These are phyloP conservation scores for Drosophila rellima DNA, from an alignment of 2,888 invertebrate species.

Conservation along the genomic window DNA sequence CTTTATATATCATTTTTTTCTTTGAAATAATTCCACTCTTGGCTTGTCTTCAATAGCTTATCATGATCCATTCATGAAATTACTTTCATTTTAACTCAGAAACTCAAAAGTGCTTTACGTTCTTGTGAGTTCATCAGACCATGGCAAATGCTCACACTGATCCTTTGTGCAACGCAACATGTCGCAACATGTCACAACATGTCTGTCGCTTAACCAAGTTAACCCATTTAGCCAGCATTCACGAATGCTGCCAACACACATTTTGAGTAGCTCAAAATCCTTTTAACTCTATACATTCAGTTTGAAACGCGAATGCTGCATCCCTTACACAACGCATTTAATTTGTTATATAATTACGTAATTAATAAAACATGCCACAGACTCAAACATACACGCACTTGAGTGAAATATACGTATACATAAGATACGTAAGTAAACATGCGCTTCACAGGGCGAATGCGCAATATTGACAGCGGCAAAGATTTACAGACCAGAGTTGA, in stretches of 20 bases:
- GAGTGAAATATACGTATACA: not conserved
- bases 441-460: constrained; percentile 59
- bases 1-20: not conserved
- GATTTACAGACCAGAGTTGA: constrained; percentile 69
- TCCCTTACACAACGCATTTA: constrained; percentile 54
- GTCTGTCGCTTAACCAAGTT: constrained; percentile 39
- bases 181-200: constrained; percentile 17
- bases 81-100: constrained; percentile 20
- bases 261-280: constrained; percentile 57
- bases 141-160: constrained; percentile 14
- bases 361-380: constrained; percentile 68
- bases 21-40: constrained; percentile 7
- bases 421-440: constrained; percentile 54
- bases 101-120: constrained; percentile 8
- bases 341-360: constrained; percentile 75
- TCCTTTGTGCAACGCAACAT: constrained; percentile 33
- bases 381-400: constrained; percentile 18
- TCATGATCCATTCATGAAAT: constrained; percentile 29
- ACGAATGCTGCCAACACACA: constrained; percentile 31
- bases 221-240: constrained; percentile 62
- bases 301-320: constrained; percentile 41
- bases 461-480: constrained; percentile 73
- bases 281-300: constrained; percentile 34
- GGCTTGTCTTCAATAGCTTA: constrained; percentile 8
- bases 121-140: constrained; percentile 26